These are phyloP conservation scores for Chiroxiphia lanceolata DNA, from an alignment of 2,797 vertebrate species.

Conservation along the genomic window DNA sequence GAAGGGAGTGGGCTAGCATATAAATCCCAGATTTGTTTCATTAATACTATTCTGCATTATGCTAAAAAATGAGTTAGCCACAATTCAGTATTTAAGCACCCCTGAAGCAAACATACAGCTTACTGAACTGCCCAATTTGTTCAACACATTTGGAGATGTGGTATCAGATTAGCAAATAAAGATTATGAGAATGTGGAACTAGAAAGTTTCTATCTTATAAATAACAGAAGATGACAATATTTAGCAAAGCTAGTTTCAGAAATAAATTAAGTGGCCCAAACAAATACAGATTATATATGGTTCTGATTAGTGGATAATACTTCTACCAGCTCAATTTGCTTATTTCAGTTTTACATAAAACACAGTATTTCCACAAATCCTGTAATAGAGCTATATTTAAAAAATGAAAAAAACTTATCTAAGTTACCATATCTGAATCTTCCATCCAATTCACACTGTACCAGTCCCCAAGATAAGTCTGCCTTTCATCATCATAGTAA, in stretches of 20 bases:
- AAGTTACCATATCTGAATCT: slow-evolving; percentile 88
- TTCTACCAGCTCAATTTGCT: background rate
- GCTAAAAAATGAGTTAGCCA: background rate
- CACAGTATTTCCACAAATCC: background rate
- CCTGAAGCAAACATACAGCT: background rate
- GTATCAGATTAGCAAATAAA: background rate
- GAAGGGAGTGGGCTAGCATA: background rate
- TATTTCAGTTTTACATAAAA: background rate
- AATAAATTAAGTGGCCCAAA: background rate
- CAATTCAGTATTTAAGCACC: background rate
- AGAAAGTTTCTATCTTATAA: background rate
- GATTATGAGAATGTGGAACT: background rate
- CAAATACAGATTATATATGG: background rate
- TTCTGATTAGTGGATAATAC: background rate
- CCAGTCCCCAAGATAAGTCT: slow-evolving; percentile 94
- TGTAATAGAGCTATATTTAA: background rate
- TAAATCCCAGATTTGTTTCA: background rate
- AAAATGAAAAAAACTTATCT: background rate
- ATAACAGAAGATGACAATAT: background rate
- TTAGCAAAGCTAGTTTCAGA: background rate
- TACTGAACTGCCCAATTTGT: background rate
- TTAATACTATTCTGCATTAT: background rate
- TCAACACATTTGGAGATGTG: background rate
- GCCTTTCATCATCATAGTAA: slow-evolving; percentile 89
- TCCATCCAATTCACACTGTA: slow-evolving; percentile 99